Evolutionary conservation across 1,140 invertebrate species (phyloP), one percentile per base, ranked within the genome.

Genomic region (Oscheius sp.): DNA sequence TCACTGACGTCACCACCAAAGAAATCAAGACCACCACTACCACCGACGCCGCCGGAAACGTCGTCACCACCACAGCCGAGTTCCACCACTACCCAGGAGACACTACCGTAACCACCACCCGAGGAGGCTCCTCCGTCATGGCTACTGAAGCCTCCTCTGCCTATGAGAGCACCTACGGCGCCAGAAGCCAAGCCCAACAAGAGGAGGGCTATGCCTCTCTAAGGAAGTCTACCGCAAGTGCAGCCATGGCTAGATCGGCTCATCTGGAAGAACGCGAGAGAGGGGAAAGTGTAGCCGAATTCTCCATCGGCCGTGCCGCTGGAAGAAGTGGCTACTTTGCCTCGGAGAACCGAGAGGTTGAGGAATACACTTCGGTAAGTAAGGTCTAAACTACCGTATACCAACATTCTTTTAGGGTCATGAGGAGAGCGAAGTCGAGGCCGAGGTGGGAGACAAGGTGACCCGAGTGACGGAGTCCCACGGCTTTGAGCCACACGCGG

Each of bases 251-350:
- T 10, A 35, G 34, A 18, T 68, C 58, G n/a, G 29, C 15, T 20
- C 62, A 72, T 0, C 34, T 67, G 26, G 79, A 79, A 15, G 81
- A 79, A 73, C 68, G 78, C 65, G 82, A 83, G 45, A 76, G 83
- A 23, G 82, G 78, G n/a, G 81, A 84, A 58, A 84, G 80, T 64
- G 73, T 84, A 32, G 83, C 79, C 10, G 82, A 83, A 68, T 83
- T 83, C 71, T 78, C 81, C 3, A 84, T 82, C 64, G 83, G 64
- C 26, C 62, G 66, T 36, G 73, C 67, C 26, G 62, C 42, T 64
- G 70, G 64, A 62, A 68, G 36, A 73, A 46, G 64, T 66, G 26
- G 28, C 73, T 28, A 75, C n/a, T n/a, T 34, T 2, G 28, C 64
- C 10, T 67, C 74, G 1, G 65, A 73, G 23, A 72, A 68, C 42